Evolutionary conservation across 2,888 invertebrate genomes (phyloP), one percentile per base, ranked within the genome.

Genomic region (Caenorhabditis sulstoni): DNA sequence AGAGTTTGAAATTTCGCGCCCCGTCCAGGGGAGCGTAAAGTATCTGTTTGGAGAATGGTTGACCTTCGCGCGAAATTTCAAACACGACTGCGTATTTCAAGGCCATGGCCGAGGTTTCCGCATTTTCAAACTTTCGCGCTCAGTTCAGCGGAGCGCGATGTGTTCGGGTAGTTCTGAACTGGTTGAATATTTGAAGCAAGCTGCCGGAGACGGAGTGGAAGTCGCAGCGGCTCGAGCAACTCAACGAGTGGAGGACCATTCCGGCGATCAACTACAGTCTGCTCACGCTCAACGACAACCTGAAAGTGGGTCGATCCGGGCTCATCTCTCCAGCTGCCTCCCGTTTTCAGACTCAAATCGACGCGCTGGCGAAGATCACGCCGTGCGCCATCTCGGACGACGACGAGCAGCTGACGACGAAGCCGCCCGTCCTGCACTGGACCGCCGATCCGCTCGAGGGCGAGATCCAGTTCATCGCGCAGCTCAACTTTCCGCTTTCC

Each of bases 401-500:
- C n/a, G 67, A 66, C 14, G 61, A 61, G 11, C 55, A 53, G 35
- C 20, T 73, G 14, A 66, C 78, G 4, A 67, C 47, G 37, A 79
- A 79, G n/a, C 78, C 78, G 4, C 78, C 78, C 8, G 78, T 83
- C 9, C 78, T 83, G 20, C 83, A 83, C 55, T 83, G 83, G 83
- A 81, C 83, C 9, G 52, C 77, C 3, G 79, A 79, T 41, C 83
- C 83, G 14, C 58, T 83, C 29, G 83, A 83, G 39, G 83, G 81
- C 11, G 83, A 83, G 49, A 67, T 81, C n/a, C 83, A 83, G 49
- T 78, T 83, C 41, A 81, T 83, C 49, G 73, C 76, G 22, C 83
- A 81, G n/a, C 22, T 83, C 14, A 74, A 66, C 14, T 81, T 83
- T 37, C 67, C 77, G 14, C 68, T 83, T 18, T 64, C 68, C 45